phyloP scores from a whole-genome alignment of 2,797 vertebrate genomes.

The Loris lydekkerianus region DNA sequence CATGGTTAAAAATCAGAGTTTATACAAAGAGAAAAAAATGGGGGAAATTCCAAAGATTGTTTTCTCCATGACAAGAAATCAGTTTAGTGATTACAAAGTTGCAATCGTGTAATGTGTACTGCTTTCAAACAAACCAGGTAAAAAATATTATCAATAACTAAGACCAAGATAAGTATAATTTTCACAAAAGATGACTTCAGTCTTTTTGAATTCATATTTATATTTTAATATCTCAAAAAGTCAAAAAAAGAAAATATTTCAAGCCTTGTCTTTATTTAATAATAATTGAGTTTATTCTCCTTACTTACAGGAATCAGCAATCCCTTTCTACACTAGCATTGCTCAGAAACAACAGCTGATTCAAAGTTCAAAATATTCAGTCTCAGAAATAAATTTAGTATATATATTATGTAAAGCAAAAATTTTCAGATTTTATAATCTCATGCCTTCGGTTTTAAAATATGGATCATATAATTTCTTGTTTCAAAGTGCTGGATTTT shows the following conservation, averaged over 20 bases:
- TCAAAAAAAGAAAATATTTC: neutral
- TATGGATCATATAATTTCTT: neutral
- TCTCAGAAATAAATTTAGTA: neutral
- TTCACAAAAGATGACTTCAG: neutral
- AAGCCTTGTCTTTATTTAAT: neutral
- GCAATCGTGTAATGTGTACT: neutral
- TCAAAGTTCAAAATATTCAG: neutral
- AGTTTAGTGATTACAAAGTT: neutral
- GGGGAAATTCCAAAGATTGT: neutral
- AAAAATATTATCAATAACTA: neutral
- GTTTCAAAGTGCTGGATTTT: neutral
- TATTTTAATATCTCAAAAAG: constrained; percentile 30
- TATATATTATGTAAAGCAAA: neutral
- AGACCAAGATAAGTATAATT: neutral
- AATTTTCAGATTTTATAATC: neutral
- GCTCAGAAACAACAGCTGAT: neutral
- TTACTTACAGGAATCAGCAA: neutral
- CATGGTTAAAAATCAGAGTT: neutral
- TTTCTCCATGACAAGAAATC: neutral
- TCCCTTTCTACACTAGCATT: neutral
- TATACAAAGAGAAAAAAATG: neutral
- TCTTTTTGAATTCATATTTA: neutral
- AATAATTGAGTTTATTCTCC: neutral
- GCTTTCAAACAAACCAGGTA: neutral
- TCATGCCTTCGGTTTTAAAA: neutral